phyloP scores from a whole-genome alignment of 1,140 invertebrate species.

The Pogonus chalceus region DNA sequence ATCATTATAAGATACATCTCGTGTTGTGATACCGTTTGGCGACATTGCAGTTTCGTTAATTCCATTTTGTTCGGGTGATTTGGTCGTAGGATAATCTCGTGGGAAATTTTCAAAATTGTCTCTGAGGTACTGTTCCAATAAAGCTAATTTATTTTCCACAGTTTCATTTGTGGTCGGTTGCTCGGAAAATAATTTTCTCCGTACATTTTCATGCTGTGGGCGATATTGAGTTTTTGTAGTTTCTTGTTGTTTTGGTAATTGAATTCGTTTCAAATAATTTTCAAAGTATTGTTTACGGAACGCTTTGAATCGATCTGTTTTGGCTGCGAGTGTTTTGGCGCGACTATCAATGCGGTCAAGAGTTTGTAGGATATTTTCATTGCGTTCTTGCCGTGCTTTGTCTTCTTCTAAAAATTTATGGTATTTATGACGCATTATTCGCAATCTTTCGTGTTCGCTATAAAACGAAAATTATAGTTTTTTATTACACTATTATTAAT shows the following conservation, averaged over 20 bases:
- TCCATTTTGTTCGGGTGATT: background rate
- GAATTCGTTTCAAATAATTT: constrained; percentile 15
- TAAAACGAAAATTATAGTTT: background rate
- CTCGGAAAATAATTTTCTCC: background rate
- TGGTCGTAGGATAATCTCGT: too few species aligned
- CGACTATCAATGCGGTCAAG: constrained; percentile 47
- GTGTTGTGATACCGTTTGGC: background rate
- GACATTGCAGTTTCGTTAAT: background rate
- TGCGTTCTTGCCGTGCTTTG: constrained; percentile 44
- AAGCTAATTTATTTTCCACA: background rate
- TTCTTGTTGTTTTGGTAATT: background rate
- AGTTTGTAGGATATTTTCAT: constrained; percentile 43
- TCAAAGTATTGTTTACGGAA: constrained; percentile 33
- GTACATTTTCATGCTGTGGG: background rate
- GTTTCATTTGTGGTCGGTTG: background rate
- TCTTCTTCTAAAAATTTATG: constrained; percentile 51
- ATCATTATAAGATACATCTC: background rate
- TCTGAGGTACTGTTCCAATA: background rate
- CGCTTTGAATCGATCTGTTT: constrained; percentile 47
- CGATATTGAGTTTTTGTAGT: background rate
- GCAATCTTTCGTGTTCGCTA: background rate
- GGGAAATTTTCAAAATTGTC: background rate
- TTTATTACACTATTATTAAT: background rate
- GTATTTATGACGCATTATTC: constrained; percentile 43
- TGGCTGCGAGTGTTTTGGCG: constrained; percentile 43